These are phyloP conservation scores for Conistra vaccinii DNA, from an alignment of 2,888 invertebrate genomes.

Conservation along the genomic window DNA sequence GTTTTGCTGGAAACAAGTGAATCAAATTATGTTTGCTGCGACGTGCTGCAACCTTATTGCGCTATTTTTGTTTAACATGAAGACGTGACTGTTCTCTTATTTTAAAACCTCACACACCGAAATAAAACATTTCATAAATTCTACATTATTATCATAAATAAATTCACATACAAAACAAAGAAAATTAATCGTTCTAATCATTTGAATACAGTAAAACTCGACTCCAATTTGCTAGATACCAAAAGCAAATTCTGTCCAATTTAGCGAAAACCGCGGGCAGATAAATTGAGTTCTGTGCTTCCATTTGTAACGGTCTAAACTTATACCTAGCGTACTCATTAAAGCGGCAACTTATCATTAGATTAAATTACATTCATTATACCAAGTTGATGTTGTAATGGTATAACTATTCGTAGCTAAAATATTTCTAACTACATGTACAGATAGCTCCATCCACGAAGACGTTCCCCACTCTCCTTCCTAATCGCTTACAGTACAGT, in stretches of 20 bases:
- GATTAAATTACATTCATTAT: slow-evolving; percentile 34
- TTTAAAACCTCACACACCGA: not conserved
- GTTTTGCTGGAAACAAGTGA: not conserved
- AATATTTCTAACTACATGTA: not conserved
- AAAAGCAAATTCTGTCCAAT: slow-evolving; percentile 45
- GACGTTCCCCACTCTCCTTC: too few species aligned
- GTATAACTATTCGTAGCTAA: not conserved
- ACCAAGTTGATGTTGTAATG: slow-evolving; percentile 4
- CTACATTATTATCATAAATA: not conserved
- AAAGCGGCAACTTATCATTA: slow-evolving; percentile 21
- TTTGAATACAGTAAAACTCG: slow-evolving; percentile 9
- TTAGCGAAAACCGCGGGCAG: slow-evolving; percentile 32
- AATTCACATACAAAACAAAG: not conserved
- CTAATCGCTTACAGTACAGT: too few species aligned
- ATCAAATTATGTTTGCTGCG: not conserved
- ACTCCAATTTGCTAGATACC: slow-evolving; percentile 15
- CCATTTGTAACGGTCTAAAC: slow-evolving; percentile 48
- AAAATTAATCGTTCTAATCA: slow-evolving; percentile 26
- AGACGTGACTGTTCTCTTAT: not conserved
- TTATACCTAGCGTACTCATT: slow-evolving; percentile 25
- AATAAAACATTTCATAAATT: too few species aligned
- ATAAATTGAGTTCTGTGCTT: slow-evolving; percentile 48
- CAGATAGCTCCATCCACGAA: too few species aligned
- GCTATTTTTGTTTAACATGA: not conserved
- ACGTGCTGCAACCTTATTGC: not conserved